Evolutionary conservation across 1,140 invertebrate species (phyloP).

Genomic region (silkworm (Bombyx mori)): ASM3026992v2 NC_085127.1:4640001-4640500

Average conservation of each 20-base stretch:
- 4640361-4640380: background rate
- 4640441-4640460: background rate
- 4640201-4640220: no score
- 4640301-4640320: conserved; percentile 55
- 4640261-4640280: conserved; percentile 16
- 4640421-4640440: no score
- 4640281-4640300: conserved; percentile 63
- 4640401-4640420: no score
- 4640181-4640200: no score
- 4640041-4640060: background rate
- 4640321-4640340: no score
- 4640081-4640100: conserved; percentile 51
- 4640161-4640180: no score
- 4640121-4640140: conserved; percentile 79
- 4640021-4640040: background rate
- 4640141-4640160: no score
- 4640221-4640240: no score
- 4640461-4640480: conserved; percentile 14
- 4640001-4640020: background rate
- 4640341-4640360: background rate
- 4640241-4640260: no score
- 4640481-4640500: conserved; percentile 1
- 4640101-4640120: conserved; percentile 78
- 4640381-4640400: background rate
- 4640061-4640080: conserved; percentile 1